Conservation (phyloP, 1,140 invertebrate genomes). For the Thalassaphorura encarpata region DNA sequence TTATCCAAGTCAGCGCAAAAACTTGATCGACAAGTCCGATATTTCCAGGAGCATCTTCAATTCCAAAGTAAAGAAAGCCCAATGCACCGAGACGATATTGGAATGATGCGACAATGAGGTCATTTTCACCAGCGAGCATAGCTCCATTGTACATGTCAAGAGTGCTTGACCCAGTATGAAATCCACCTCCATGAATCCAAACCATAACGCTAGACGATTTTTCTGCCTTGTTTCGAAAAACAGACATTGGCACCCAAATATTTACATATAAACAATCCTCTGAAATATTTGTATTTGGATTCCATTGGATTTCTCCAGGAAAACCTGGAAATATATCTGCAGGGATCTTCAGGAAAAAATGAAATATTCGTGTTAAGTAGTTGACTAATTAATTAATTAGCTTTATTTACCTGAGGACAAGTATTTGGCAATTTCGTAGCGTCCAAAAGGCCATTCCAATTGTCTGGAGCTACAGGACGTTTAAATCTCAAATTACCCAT, state of each 20-base stretch:
- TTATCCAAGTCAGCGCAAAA: constrained; percentile 81
- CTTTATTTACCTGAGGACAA: constrained; percentile 49
- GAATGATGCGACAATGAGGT: constrained; percentile 78
- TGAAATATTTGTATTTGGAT: constrained; percentile 79
- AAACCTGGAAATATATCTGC: constrained; percentile 46
- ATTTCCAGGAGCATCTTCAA: constrained; percentile 53
- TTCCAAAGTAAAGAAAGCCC: constrained; percentile 69
- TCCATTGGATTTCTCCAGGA: constrained; percentile 87
- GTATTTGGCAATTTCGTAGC: constrained; percentile 68
- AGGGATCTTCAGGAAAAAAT: background rate
- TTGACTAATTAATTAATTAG: constrained; percentile 71
- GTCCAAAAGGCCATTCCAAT: constrained; percentile 72
- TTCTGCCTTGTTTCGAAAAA: constrained; percentile 3
- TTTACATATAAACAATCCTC: constrained; percentile 91
- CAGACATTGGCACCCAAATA: constrained; percentile 73
- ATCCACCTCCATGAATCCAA: constrained; percentile 87
- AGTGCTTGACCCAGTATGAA: constrained; percentile 82
- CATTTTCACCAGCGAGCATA: constrained; percentile 68
- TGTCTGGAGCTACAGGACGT: constrained; percentile 68
- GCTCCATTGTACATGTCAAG: constrained; percentile 80
- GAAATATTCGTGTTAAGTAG: constrained; percentile 7
- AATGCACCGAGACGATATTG: constrained; percentile 83
- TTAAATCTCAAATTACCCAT: constrained; percentile 71
- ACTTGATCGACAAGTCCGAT: constrained; percentile 86
- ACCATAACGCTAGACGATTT: constrained; percentile 46